Conservation (phyloP, 1,140 invertebrate species). For the Theocolax elegans region DNA sequence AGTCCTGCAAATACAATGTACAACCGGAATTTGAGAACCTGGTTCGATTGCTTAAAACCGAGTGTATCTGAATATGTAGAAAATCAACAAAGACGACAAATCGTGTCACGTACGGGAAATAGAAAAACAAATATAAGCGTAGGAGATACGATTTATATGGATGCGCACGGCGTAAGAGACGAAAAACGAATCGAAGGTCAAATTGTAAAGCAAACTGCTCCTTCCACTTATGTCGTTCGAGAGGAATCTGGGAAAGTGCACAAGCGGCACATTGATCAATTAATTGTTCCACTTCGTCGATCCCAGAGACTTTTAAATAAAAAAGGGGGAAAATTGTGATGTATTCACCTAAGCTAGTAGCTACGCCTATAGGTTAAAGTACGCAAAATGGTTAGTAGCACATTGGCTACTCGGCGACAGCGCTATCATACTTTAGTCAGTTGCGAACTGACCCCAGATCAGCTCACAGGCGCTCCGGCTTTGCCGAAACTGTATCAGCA, state of each 20-base stretch:
- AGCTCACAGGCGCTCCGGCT: too few relatives aligned
- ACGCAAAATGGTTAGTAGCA: too few relatives aligned
- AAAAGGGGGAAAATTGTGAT: not conserved
- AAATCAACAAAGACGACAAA: not conserved
- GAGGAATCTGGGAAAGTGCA: not conserved
- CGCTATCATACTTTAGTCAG: too few relatives aligned
- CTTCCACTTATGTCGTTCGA: not conserved
- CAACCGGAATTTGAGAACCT: conserved; percentile 20
- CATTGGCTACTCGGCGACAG: too few relatives aligned
- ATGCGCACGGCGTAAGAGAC: not conserved
- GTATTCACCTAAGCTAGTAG: too few relatives aligned
- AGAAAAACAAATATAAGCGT: not conserved
- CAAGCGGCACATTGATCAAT: conserved; percentile 5
- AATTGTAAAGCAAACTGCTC: not conserved
- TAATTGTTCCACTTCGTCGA: not conserved
- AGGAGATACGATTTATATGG: not conserved
- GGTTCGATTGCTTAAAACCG: conserved; percentile 26
- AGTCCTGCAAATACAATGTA: conserved; percentile 17
- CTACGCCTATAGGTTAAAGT: too few relatives aligned
- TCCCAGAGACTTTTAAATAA: not conserved
- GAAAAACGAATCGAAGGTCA: not conserved
- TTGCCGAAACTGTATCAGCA: too few relatives aligned
- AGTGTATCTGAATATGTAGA: not conserved
- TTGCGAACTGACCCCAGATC: too few relatives aligned
- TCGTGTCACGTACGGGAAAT: not conserved